Base-by-base conservation (phyloP, 2,113 vertebrate genomes). In the Actenoides hombroni region DNA sequence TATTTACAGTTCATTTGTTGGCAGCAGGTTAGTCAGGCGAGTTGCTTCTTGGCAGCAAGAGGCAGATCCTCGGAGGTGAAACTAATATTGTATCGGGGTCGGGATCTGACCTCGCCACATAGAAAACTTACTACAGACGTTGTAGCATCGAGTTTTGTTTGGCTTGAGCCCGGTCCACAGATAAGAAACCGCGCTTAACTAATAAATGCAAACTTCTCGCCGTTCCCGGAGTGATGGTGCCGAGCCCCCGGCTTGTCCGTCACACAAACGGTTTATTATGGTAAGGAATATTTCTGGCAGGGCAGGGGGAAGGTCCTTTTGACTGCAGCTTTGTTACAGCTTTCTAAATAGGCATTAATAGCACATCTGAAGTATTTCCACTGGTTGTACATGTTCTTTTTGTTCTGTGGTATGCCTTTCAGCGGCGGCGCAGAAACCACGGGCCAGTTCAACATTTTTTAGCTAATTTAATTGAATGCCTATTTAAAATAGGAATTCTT, bases 381-480 rank as follows among this genome's bases (percentile, higher is more conserved):
- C 73, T 48, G 8, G 63, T 31, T n/a, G 85, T 53, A 40, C 79
- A 61, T 81, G 69, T 64, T 67, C 90, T 71, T 81, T 92, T 94
- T 92, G 69, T 90, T 88, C 90, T 88, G 65, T 86, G 90, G 56
- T 46, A 48, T 86, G 92, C 68, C 71, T 96, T 90, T 91, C 88
- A 94, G 93, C 85, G 94, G 85, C 76, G 37, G 88, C 48, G 86
- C 90, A 95, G 80, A 86, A 94, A 94, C 20, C 37, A 83, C 68
- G 56, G 83, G 65, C 92, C 95, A 39, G 78, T 44, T 61, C 65
- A 73, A 35, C 90, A 84, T 94, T 91, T 97, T 92, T 96, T 61
- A 92, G 76, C 77, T 96, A 92, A 92, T 95, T 92, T 71, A 96
- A 93, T 94, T 90, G 90, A 95, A 94, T 53, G 86, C 69, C 65